These are phyloP conservation scores for Nothocercus nigrocapillus DNA, from an alignment of 2,113 vertebrate genomes.

Conservation along the genomic window DNA sequence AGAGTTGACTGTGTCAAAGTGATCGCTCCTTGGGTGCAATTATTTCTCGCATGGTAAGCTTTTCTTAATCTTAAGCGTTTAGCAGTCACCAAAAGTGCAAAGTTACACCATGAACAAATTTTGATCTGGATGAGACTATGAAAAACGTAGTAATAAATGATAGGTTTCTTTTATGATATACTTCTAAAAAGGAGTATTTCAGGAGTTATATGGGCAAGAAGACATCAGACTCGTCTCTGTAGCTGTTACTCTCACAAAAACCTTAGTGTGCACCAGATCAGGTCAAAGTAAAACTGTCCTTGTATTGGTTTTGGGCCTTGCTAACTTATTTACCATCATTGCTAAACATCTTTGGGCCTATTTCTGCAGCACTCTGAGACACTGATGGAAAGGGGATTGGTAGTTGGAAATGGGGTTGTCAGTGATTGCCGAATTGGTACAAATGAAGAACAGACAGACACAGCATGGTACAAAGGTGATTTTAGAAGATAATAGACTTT, in stretches of 20 bases:
- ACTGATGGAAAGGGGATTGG: neutral
- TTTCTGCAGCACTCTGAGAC: neutral
- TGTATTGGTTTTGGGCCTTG: neutral
- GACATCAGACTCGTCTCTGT: neutral
- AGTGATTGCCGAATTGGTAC: neutral
- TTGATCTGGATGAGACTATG: neutral
- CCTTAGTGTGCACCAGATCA: neutral
- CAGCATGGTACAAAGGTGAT: neutral
- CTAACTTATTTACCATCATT: neutral
- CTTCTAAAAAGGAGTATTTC: slow-evolving; percentile 16
- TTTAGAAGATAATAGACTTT: neutral
- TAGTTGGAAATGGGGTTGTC: neutral
- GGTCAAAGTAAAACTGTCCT: slow-evolving; percentile 12
- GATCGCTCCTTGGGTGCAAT: neutral
- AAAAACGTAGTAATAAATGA: neutral
- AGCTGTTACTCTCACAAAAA: slow-evolving; percentile 15
- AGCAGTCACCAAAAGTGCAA: neutral
- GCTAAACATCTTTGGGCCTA: neutral
- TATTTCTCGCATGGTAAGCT: neutral
- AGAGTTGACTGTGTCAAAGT: neutral
- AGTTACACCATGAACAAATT: neutral
- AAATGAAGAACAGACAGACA: neutral
- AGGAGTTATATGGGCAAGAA: neutral
- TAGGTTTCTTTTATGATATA: neutral
- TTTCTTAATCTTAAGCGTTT: neutral